phyloP scores from a whole-genome alignment of 2,797 vertebrate genomes.

The Chelmon rostratus region DNA sequence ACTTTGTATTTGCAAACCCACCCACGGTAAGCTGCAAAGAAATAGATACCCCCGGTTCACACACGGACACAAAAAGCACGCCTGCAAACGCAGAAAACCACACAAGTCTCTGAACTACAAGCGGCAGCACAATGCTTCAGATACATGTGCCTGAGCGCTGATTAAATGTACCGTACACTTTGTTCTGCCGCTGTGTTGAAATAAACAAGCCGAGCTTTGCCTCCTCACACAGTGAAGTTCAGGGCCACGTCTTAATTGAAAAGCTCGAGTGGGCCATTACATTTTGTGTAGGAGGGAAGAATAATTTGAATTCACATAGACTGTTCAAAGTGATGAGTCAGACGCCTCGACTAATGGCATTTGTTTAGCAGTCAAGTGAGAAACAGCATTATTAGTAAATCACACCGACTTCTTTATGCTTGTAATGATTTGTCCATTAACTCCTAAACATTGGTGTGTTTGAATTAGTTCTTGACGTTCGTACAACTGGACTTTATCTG shows the following conservation, averaged over 20 bases:
- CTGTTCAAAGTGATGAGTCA: constrained; percentile 71
- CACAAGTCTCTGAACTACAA: background rate
- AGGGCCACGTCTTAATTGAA: constrained; percentile 74
- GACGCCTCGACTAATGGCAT: constrained; percentile 69
- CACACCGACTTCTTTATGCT: constrained; percentile 65
- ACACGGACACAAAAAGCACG: background rate
- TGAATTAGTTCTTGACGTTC: constrained; percentile 37
- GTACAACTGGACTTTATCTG: constrained; percentile 28
- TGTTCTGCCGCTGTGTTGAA: constrained; percentile 45
- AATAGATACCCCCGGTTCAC: background rate
- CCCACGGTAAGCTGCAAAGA: background rate
- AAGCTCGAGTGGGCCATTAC: constrained; percentile 69
- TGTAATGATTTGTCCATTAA: constrained; percentile 72
- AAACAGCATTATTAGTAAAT: constrained; percentile 70
- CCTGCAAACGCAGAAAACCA: background rate
- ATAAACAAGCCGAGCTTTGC: constrained; percentile 54
- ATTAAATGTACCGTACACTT: constrained; percentile 36
- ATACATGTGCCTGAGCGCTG: constrained; percentile 19
- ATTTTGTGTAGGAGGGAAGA: constrained; percentile 70
- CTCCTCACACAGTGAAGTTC: constrained; percentile 61
- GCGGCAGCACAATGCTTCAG: constrained; percentile 7
- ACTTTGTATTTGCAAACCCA: background rate
- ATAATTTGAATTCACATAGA: constrained; percentile 59
- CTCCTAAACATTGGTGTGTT: constrained; percentile 47
- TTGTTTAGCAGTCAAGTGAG: constrained; percentile 69